Base-by-base conservation (phyloP, 1,140 invertebrate genomes). In the Trichonephila clavata region DNA sequence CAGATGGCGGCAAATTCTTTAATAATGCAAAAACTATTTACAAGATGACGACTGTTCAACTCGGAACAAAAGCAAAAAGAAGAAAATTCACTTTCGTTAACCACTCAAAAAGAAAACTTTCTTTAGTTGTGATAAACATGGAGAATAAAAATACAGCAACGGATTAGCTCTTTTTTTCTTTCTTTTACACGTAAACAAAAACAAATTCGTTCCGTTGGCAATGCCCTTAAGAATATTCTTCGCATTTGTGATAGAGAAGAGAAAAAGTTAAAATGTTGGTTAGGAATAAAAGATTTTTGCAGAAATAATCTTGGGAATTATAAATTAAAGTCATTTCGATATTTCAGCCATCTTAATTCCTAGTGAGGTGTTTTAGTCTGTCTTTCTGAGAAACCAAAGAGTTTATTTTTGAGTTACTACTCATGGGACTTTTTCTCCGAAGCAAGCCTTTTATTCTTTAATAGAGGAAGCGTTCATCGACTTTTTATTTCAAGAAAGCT, bases 251-350 rank as follows among this genome's bases (percentile, higher is more conserved):
- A 50, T 10, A 16, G 24, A n/a, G 20, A 39, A n/a, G 50, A 59
- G 24, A 57, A 57, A 59, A 21, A 83, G 21, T 16, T 16, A 2
- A 57, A 83, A 57, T 50, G 21, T 8, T 8, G 50, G 16, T 24
- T 59, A n/a, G 21, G 6, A 57, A 57, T n/a, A 83, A 57, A 24
- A 57, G 4, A 27, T 4, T 3, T 50, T 27, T 60, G 6, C 3
- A 7, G 20, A 18, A 43, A 39, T 32, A 27, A 7, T 43, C 84
- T 2, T 10, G 84, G 84, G 84, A 86, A 86, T 86, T 86, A 59
- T 24, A 86, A 86, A 86, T 63, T 86, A 63, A 32, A 61, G n/a
- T 18, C 20, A 63, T 63, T 86, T 63, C 60, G 60, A 86, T 86
- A 63, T 20, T 8, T 32, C n/a, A 63, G 20, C 14, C 14, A 63